Percentiles rank a stretch among this genome's conserved stretches.
Conservation (phyloP, 2,113 vertebrate species). For the Arizona elegans region DNA sequence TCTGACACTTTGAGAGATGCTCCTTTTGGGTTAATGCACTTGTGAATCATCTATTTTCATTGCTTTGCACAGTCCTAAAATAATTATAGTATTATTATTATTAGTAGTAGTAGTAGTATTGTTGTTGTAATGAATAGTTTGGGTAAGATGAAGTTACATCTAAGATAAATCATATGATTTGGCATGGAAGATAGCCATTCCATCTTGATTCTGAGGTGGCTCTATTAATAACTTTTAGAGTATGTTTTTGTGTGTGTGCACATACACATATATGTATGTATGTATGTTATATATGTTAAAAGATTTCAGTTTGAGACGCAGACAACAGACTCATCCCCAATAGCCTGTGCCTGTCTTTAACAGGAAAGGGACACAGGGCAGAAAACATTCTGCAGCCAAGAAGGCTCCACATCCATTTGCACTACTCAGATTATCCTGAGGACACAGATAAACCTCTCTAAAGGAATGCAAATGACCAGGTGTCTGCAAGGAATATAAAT, state of each 20-base stretch:
- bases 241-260: background rate
- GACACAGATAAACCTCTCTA: too few species aligned
- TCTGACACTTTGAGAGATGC: background rate
- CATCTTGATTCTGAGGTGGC: background rate
- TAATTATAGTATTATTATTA: background rate
- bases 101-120: background rate
- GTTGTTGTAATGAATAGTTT: background rate
- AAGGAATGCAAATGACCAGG: too few species aligned
- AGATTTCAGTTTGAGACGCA: too few species aligned
- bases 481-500: too few species aligned
- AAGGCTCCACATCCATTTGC: too few species aligned
- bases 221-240: background rate
- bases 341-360: too few species aligned
- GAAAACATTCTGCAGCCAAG: too few species aligned
- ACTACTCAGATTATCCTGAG: too few species aligned
- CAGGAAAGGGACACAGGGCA: too few species aligned
- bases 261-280: too few species aligned
- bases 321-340: too few species aligned
- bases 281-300: too few species aligned
- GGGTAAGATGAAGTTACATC: background rate
- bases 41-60: background rate
- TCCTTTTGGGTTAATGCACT: background rate
- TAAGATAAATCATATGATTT: background rate
- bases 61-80: background rate
- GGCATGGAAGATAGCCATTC: background rate